Evolutionary conservation across 2,113 vertebrate genomes (phyloP), one percentile per base, ranked within the genome.

Genomic region (Scolopax mira): DNA sequence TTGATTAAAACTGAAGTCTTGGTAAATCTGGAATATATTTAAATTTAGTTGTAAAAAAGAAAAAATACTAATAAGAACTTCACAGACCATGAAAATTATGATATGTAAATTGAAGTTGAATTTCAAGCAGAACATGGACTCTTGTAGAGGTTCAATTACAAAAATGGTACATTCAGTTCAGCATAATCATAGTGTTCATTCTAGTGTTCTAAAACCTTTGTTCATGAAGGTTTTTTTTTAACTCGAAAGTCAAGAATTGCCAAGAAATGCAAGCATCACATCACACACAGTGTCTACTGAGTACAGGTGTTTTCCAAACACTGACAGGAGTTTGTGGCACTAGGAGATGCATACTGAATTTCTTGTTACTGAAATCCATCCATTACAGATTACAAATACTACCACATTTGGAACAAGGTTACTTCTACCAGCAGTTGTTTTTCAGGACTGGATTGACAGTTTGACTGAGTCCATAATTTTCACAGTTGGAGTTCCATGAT

Each of bases 401-500:
- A 51, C 77, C 90, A 87, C 88, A 70, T 96, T 97, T 89, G 95
- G 94, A 97, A 94, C 79, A 94, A 96, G 94, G 82, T 96, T 96
- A 90, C 86, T 96, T 78, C 94, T 91, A 89, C 78, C 96, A 97
- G 96, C 95, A 97, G 95, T 96, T 94, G 94, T 92, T 96, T 98
- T 97, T 96, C 96, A 96, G 94, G 62, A 60, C 90, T 94, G 89
- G 97, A 97, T 97, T 98, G 97, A 97, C 97, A 97, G 91, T 64
- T 58, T 96, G 97, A 97, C 95, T 91, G 79, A 96, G 92, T 77
- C 96, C 88, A 65, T 97, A 97, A 98, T 98, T 98, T 97, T 98
- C 98, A 96, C 97, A 97, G 97, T 95, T 94, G 97, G 97, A 96
- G 92, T 94, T 97, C 67, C 85, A 79, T 88, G 97, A 97, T 97